Conservation (phyloP, 2,113 vertebrate genomes). For the Bostrychus sinensis region DNA sequence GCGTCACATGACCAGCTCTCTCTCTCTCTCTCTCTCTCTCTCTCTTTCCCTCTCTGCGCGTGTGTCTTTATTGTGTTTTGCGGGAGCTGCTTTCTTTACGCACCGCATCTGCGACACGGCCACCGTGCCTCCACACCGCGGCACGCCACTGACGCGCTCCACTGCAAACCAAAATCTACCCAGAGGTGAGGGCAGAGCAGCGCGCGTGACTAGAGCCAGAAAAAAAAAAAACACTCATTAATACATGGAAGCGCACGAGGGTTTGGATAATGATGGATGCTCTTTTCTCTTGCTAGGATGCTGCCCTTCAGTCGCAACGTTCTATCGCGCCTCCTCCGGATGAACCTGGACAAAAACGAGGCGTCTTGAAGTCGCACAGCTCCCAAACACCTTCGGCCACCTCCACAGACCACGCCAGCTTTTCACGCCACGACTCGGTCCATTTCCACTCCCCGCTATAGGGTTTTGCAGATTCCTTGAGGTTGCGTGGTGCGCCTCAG, state of each 20-base stretch:
- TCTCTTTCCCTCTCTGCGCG: constrained; percentile 17
- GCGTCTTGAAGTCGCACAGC: background rate
- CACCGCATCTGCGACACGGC: constrained; percentile 25
- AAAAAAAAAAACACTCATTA: too few relatives aligned
- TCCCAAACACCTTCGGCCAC: constrained; percentile 13
- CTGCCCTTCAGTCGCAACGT: background rate
- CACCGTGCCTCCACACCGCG: constrained; percentile 11
- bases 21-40: background rate
- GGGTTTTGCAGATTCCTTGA: too few relatives aligned
- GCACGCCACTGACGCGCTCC: background rate
- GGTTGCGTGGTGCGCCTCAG: background rate
- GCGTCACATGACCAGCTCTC: constrained; percentile 60
- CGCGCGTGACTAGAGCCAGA: too few relatives aligned
- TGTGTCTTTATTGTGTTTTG: constrained; percentile 74
- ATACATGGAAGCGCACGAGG: background rate
- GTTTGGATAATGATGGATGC: background rate
- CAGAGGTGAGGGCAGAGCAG: too few relatives aligned
- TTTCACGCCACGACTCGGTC: background rate
- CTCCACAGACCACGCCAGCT: constrained; percentile 4
- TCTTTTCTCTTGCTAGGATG: background rate
- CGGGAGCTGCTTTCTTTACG: constrained; percentile 42
- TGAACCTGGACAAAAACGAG: background rate
- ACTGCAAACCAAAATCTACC: too few relatives aligned
- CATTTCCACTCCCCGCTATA: too few relatives aligned
- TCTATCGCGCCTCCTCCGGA: background rate